Evolutionary conservation across 1,140 invertebrate species (phyloP), one percentile per base, ranked within the genome.

Genomic region (Mycetomoellerius zeteki): DNA sequence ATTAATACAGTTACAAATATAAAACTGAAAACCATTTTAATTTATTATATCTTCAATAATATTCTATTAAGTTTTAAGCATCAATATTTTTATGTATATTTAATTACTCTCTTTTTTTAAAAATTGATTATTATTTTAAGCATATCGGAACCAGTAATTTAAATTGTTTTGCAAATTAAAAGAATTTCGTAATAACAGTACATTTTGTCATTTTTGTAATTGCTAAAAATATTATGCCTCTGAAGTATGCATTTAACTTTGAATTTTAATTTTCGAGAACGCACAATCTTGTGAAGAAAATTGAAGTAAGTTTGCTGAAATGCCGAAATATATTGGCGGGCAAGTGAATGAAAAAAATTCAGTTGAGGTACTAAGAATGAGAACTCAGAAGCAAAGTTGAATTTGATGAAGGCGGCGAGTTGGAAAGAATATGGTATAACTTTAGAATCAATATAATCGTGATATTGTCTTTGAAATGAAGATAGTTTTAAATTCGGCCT

Each of bases 391-490:
- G 52, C 16, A 72, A 78, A 72, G 89, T 58, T 73, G 76, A 54
- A 77, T 87, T 89, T 90, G 89, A 90, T 86, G 78, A 87, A 72
- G 60, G 65, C 67, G 75, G 10, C 47, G 67, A 67, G 37, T 64
- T 16, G 88, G 78, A 89, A 78, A 37, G 54, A 89, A 89, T 89
- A 58, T 27, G 64, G 24, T 64, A 72, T 90, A 73, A 89, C 77
- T 73, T 75, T 58, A 14, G 27, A 84, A 89, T 89, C 85, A 52
- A 87, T 89, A 85, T 75, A 54, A 87, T 89, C 73, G 37, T 43
- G 50, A 76, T 82, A 90, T 90, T 89, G 73, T 90, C 73, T 37
- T 65, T 58, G 87, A 86, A 89, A 89, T 69, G 75, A 89, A 71
- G 78, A 67, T 56, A 62, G 54, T 82, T 67, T 43, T 54, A 52